Percentiles rank a stretch among this genome's conserved stretches.
These are phyloP conservation scores for Phyllotreta cruciferae DNA, from an alignment of 2,888 invertebrate genomes.

Conservation along the genomic window DNA sequence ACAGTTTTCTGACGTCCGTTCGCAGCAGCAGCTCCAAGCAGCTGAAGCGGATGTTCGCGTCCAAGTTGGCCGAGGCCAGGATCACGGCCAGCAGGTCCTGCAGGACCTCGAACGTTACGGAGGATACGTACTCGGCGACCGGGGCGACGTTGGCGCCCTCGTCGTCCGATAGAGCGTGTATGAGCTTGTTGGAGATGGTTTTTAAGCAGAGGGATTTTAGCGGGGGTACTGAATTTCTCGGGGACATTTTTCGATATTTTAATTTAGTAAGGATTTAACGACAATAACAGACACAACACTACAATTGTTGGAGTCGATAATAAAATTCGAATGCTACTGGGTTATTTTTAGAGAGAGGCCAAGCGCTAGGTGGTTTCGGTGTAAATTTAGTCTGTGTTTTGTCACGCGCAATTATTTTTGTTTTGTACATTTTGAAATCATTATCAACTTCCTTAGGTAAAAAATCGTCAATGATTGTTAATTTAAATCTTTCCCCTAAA, in stretches of 20 bases:
- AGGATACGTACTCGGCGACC: slow-evolving; percentile 55
- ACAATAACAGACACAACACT: background rate
- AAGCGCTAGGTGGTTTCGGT: slow-evolving; percentile 10
- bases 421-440: too few relatives aligned
- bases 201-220: slow-evolving; percentile 68
- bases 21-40: slow-evolving; percentile 71
- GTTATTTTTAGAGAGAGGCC: slow-evolving; percentile 14
- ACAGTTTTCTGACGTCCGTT: slow-evolving; percentile 70
- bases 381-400: too few relatives aligned
- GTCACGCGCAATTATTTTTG: too few relatives aligned
- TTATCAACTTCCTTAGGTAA: too few relatives aligned
- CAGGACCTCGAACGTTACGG: slow-evolving; percentile 71
- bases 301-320: slow-evolving; percentile 5
- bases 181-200: slow-evolving; percentile 68
- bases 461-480: too few relatives aligned
- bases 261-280: background rate
- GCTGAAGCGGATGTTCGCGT: slow-evolving; percentile 71
- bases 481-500: too few relatives aligned
- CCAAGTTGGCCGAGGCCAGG: slow-evolving; percentile 70
- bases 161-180: slow-evolving; percentile 69
- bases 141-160: slow-evolving; percentile 63
- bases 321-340: slow-evolving; percentile 12
- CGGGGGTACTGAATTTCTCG: slow-evolving; percentile 67
- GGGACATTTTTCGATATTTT: slow-evolving; percentile 63
- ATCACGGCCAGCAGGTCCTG: slow-evolving; percentile 73